phyloP scores from a whole-genome alignment of 2,888 invertebrate genomes.

The Lysandra coridon region DNA sequence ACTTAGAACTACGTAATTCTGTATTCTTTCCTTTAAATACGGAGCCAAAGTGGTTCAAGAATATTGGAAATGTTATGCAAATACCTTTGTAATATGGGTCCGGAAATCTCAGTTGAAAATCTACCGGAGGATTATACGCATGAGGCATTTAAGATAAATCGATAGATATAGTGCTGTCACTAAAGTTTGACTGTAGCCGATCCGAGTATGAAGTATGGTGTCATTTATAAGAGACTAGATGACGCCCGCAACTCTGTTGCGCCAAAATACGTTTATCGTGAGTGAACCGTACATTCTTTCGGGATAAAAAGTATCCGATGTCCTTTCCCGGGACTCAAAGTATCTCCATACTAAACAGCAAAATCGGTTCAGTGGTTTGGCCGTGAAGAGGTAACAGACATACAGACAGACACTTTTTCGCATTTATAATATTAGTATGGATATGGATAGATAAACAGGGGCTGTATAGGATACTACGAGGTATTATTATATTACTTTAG shows the following conservation, averaged over 20 bases:
- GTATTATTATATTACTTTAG: background rate
- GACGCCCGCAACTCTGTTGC: no score
- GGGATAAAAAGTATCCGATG: no score
- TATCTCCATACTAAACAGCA: no score
- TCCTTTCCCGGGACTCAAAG: no score
- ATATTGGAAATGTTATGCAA: background rate
- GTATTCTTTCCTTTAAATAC: background rate
- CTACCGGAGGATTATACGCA: conserved; percentile 1
- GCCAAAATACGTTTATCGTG: no score
- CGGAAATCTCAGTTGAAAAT: conserved; percentile 1
- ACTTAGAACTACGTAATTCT: background rate
- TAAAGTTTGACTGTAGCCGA: conserved; percentile 4
- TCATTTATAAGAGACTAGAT: background rate
- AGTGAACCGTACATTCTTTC: no score
- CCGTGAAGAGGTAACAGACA: no score
- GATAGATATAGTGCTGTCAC: conserved; percentile 18
- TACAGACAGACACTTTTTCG: no score
- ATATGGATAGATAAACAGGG: background rate
- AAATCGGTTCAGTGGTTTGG: no score
- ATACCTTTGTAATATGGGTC: background rate
- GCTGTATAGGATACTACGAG: background rate
- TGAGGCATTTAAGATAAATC: conserved; percentile 15
- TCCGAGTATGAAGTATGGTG: background rate
- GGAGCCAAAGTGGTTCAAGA: background rate
- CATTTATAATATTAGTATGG: no score